Evolutionary conservation across 2,113 vertebrate species (phyloP).

Genomic region (Cyanoramphus novaezelandiae): DNA sequence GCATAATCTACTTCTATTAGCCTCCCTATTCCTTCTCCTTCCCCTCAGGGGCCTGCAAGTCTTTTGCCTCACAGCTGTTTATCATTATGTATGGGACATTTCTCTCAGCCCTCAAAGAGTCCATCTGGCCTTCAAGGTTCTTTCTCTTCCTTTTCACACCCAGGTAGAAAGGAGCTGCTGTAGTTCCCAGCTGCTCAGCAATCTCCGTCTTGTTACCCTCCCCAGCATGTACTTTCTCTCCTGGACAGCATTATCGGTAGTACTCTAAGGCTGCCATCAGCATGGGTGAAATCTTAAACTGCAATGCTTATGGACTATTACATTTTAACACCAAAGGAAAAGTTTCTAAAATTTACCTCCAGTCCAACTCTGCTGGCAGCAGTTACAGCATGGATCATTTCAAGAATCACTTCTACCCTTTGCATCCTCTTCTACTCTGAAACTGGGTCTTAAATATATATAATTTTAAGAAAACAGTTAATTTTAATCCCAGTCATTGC

Average conservation of each 20-base stretch:
- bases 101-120: neutral
- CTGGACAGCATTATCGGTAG: neutral
- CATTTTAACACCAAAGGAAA: neutral
- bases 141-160: neutral
- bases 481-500: neutral
- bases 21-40: neutral
- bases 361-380: neutral
- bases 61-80: neutral
- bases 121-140: neutral
- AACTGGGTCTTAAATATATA: neutral
- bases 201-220: neutral
- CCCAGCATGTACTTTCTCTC: neutral
- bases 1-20: neutral
- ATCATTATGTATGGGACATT: neutral
- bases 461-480: neutral
- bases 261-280: neutral
- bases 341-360: neutral
- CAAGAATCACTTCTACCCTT: neutral
- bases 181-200: constrained; percentile 25
- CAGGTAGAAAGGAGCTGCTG: neutral
- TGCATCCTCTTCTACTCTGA: neutral
- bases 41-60: neutral
- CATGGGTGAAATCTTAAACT: neutral
- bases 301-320: neutral
- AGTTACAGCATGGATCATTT: neutral